Base-by-base conservation (phyloP, 2,797 vertebrate species). In the Orestias chungarensis region DNA sequence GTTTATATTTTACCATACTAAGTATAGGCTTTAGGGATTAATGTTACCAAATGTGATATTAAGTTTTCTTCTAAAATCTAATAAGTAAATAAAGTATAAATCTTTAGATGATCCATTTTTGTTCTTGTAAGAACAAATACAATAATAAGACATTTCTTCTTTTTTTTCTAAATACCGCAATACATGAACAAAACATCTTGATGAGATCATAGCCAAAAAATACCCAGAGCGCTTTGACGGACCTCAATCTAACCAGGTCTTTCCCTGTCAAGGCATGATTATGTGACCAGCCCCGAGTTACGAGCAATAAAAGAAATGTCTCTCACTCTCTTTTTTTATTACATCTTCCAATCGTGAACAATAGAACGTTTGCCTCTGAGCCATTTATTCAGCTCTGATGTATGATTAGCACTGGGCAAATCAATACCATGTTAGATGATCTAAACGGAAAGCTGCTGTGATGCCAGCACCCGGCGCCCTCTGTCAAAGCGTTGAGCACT, bases 341-440 rank as follows among this genome's bases (percentile, higher is more conserved):
- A 96, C 95, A 95, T 96, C 96, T 97, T 95, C 95, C 95, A 95
- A 94, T 95, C 94, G 95, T 97, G 97, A 98, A 97, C 97, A 97
- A 97, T 96, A 87, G 96, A 95, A 92, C 92, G 94, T 96, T 97
- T 97, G 96, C 97, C 97, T 96, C 95, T 94, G 95, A 98, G 97
- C 96, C 96, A 97, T 98, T 97, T 97, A 97, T 98, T 97, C 96
- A 95, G 94, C 95, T 95, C 96, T 97, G 97, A 97, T 96, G 96
- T 96, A 98, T 98, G 97, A 97, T 96, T 97, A 97, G 95, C 96
- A 94, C 95, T 91, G 95, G 94, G 95, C 94, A 94, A 96, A 99
- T 99, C 97, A 97, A 99, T 98, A 97, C 95, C 95, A 94, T 96
- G 96, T 96, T 96, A 95, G 95, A 95, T 94, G 96, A 96, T 96